phyloP scores from a whole-genome alignment of 2,888 invertebrate genomes.

The Cerceris ruficornis region DNA sequence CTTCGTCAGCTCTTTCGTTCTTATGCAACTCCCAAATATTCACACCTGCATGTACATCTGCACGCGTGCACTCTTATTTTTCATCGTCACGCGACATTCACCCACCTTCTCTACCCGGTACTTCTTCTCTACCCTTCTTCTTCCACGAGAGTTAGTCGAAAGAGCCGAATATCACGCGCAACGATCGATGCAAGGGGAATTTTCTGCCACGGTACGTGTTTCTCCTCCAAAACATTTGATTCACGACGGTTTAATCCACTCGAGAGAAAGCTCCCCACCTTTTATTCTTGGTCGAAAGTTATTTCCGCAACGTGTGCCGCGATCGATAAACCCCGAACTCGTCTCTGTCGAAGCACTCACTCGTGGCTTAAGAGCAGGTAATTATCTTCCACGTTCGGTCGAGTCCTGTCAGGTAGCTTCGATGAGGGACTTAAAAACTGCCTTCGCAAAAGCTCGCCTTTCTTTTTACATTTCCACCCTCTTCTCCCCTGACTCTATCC shows the following conservation, averaged over 20 bases:
- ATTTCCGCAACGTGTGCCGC: slow-evolving; percentile 59
- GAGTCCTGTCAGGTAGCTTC: slow-evolving; percentile 24
- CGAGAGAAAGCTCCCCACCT: slow-evolving; percentile 17
- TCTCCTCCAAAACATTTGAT: neutral
- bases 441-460: neutral
- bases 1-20: no score
- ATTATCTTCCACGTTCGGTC: slow-evolving; percentile 41
- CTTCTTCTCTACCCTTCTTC: no score
- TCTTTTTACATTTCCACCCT: slow-evolving; percentile 1
- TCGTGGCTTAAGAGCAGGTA: slow-evolving; percentile 36
- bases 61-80: no score
- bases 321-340: slow-evolving; percentile 65
- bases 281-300: slow-evolving; percentile 59
- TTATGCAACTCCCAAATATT: no score
- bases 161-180: no score
- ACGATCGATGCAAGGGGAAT: neutral
- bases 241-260: slow-evolving; percentile 18
- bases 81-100: no score
- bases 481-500: neutral
- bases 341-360: slow-evolving; percentile 28
- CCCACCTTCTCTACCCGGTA: no score
- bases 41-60: no score
- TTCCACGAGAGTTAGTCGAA: no score
- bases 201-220: neutral
- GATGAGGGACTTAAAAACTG: slow-evolving; percentile 35